A percentile compares a stretch with the other conserved stretches of the same genome.
Conservation (phyloP, 2,888 invertebrate genomes). For the Limenitis camilla region DNA sequence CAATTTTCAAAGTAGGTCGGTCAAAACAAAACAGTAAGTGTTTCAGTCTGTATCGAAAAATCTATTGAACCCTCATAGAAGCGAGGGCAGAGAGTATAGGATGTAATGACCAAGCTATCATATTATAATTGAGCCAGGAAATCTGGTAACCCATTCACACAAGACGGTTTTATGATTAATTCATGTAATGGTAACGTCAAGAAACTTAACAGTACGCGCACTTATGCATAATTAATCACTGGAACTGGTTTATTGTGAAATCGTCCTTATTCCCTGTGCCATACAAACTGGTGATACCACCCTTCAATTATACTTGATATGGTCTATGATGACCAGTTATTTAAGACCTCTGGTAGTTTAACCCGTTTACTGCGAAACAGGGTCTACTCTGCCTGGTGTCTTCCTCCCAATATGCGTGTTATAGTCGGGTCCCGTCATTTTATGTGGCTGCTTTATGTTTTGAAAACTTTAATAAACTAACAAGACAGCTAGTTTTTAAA, state of each 20-base stretch:
- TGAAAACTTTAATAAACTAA: too few relatives aligned
- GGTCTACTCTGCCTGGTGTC: too few relatives aligned
- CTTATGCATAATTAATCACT: conserved; percentile 17
- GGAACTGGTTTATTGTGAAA: conserved; percentile 7
- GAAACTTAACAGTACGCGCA: conserved; percentile 14
- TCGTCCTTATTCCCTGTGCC: background rate
- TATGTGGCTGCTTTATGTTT: too few relatives aligned
- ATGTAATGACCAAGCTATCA: background rate
- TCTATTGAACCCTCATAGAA: too few relatives aligned
- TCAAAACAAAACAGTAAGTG: too few relatives aligned
- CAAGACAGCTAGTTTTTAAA: too few relatives aligned
- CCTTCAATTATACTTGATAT: background rate
- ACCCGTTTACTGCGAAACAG: background rate
- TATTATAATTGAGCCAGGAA: conserved; percentile 11
- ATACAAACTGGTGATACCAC: background rate
- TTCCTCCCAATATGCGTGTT: too few relatives aligned
- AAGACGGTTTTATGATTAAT: conserved; percentile 22
- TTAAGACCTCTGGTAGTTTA: background rate
- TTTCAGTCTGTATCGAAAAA: too few relatives aligned
- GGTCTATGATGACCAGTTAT: background rate
- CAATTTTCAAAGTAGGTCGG: too few relatives aligned
- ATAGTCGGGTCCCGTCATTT: too few relatives aligned
- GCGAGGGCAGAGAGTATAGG: too few relatives aligned
- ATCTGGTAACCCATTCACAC: conserved; percentile 20
- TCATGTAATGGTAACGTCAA: conserved; percentile 20